Percentiles rank a stretch among this genome's conserved stretches.
Evolutionary conservation across 2,113 vertebrate genomes (phyloP).

Genomic region (Uria aalge): DNA sequence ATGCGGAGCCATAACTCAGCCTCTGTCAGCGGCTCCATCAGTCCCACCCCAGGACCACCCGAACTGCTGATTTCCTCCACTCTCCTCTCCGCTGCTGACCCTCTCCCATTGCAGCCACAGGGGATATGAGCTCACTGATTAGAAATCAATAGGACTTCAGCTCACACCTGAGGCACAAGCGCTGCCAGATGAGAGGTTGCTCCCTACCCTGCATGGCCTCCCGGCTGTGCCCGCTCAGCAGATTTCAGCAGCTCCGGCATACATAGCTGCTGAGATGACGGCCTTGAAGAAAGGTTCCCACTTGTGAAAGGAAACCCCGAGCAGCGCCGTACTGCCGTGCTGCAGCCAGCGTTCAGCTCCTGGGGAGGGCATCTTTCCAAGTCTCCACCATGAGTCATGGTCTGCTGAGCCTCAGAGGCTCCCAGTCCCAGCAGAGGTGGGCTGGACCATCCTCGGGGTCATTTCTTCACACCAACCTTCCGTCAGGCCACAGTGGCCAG

Average conservation of each 20-base stretch:
- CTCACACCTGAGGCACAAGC: conserved; percentile 21
- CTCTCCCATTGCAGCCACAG: not conserved
- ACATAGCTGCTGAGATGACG: not conserved
- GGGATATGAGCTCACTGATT: conserved; percentile 36
- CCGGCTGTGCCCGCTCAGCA: not conserved
- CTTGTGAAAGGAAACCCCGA: not conserved
- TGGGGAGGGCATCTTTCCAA: not conserved
- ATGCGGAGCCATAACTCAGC: not conserved
- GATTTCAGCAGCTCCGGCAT: not conserved
- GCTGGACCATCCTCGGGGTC: not conserved
- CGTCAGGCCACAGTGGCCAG: not conserved
- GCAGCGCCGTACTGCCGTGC: fast-evolving
- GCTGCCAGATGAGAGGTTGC: not conserved
- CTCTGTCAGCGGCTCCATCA: conserved; percentile 32
- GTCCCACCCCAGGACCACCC: conserved; percentile 41
- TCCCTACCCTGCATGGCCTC: not conserved
- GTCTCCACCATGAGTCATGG: fast-evolving
- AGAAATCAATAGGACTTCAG: conserved; percentile 15
- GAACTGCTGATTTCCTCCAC: not conserved
- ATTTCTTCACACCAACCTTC: not conserved
- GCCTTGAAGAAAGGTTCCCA: not conserved
- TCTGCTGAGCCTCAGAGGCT: not conserved
- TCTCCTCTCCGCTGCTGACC: not conserved
- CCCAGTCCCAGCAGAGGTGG: not conserved
- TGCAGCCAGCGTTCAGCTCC: not conserved